Base-by-base conservation (phyloP, 2,888 invertebrate genomes). In the Arge pagana region DNA sequence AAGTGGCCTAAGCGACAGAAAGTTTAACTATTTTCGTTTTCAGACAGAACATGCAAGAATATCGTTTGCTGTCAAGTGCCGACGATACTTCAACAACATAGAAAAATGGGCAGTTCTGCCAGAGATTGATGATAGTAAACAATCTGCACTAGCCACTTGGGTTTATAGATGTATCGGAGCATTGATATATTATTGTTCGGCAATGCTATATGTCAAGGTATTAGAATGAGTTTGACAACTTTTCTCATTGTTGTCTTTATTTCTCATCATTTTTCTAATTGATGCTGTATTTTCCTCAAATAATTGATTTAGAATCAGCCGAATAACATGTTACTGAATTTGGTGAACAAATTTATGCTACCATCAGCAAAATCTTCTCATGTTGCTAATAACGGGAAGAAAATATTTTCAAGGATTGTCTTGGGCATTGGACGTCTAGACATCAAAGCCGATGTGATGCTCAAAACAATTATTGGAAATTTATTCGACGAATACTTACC, bases 401-500 rank as follows among this genome's bases (percentile, higher is more conserved):
- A 55, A 41, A 72, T 76, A 57, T 76, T 76, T 50, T 70, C 71
- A 6, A 70, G 67, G 68, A 59, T 75, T 15, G 53, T 76, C 10
- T 59, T 72, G 21, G 73, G 76, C 31, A 53, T 76, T n/a, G 72
- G 74, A 48, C 56, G 58, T 37, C 54, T 74, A 8, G 67, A 66
- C 28, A 48, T 67, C 10, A 66, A 65, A 43, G 61, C 62, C 23
- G 75, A 76, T 33, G 58, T 72, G 19, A 60, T 64, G 16, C 55
- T 76, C 16, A 71, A 72, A 53, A 56, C 57, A 1, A 21, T 76
- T 26, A 57, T 73, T 5, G 62, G 68, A 48, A 67, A 70, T 52
- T 62, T 76, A 3, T 73, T 76, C 26, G 71, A 74, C 24, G 61
- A 60, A 11, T 76, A 75, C 41, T 60, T 76, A 45, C 70, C 74